These are phyloP conservation scores for Mayetiola destructor DNA, from an alignment of 2,888 invertebrate species.

Conservation along the genomic window DNA sequence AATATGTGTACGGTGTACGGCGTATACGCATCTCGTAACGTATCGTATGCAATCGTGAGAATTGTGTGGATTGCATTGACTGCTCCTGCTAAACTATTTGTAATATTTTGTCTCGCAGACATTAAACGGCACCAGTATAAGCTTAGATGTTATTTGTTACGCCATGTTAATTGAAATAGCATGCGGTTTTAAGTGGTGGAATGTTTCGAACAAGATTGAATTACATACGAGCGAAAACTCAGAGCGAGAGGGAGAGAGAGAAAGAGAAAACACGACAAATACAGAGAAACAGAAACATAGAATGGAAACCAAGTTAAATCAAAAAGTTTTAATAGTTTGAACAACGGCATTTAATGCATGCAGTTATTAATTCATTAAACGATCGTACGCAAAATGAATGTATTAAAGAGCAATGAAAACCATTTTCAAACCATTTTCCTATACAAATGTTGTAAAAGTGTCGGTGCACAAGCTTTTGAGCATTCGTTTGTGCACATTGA, in stretches of 20 bases:
- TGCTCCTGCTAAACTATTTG: neutral
- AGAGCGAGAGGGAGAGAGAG: neutral
- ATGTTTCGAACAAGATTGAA: no score
- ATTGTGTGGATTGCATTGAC: no score
- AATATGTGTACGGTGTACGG: no score
- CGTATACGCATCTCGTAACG: neutral
- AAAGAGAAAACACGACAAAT: no score
- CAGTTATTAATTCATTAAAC: slow-evolving; percentile 7
- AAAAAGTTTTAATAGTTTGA: no score
- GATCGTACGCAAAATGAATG: no score
- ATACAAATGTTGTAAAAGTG: neutral
- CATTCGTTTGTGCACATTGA: no score
- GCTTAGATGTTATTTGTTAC: neutral
- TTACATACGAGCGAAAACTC: neutral
- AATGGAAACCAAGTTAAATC: no score
- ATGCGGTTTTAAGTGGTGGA: no score
- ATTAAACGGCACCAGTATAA: no score
- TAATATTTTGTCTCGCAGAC: slow-evolving; percentile 6
- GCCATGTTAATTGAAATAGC: neutral
- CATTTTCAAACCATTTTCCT: neutral
- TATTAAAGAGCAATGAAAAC: no score
- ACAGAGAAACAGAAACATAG: neutral
- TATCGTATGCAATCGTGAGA: neutral
- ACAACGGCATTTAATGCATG: slow-evolving; percentile 10
- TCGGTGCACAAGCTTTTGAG: neutral